Base-by-base conservation (phyloP, 2,888 invertebrate genomes). In the Ecliptopera silaceata region DNA sequence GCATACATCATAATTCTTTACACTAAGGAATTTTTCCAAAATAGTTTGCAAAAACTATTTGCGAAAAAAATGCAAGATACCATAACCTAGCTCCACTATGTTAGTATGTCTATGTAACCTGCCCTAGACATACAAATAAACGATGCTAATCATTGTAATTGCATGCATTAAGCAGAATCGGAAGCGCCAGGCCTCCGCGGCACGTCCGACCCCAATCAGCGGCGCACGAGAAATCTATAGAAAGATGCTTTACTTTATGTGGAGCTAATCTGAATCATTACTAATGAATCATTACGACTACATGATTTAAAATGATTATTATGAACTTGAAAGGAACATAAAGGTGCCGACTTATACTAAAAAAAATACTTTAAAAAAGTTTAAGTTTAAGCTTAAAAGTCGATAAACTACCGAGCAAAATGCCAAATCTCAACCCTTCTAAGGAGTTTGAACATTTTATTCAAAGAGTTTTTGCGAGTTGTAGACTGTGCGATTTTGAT, bases 201-300 rank as follows among this genome's bases (percentile, higher is more conserved):
- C 48, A 65, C 41, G 59, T 66, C 66, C 68, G 64, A 34, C 36
- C 55, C 22, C 55, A 12, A 60, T 58, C 45, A 38, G 15, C 48
- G 48, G 44, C 32, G 43, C 46, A 12, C 50, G 61, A 59, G 61
- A 59, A 55, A 64, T 54, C 58, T 46, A 34, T 38, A 26, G 54
- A 56, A 59, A 57, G 47, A 57, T 15, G 51, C 41, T 49, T 47
- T 44, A 50, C 44, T 58, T 41, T 53, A 44, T 46, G 49, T 53
- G 56, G 49, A 46, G 10, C 8, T 43, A 47, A 42, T 56, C 13
- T 31, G 26, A 47, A 18, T 39, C 22, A 42, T 26, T 45, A 31
- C 36, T 26, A 17, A 18, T 41, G 22, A 26, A 20, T 42, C 29
- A 46, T 47, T 29, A 36, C 18, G 26, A 26, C 10, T 26, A 5